Conservation (phyloP, 2,113 vertebrate genomes). For the Rattus rattus region DNA sequence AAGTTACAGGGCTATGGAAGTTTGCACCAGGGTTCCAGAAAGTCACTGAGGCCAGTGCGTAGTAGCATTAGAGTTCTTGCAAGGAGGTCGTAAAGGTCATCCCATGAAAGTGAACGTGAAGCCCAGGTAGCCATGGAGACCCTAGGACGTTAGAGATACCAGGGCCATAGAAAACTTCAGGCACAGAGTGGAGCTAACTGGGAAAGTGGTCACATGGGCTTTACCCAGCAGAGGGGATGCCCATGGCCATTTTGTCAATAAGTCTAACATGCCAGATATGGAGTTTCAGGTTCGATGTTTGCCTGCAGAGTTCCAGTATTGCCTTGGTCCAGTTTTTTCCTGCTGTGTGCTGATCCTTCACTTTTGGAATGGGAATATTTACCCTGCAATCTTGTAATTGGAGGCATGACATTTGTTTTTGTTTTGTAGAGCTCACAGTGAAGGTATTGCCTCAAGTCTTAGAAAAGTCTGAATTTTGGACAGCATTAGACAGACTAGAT, state of each 20-base stretch:
- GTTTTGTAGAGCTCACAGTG: not conserved
- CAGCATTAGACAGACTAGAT: not conserved
- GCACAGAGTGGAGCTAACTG: not conserved
- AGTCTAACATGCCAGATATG: not conserved
- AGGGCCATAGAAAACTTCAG: not conserved
- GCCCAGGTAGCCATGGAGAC: not conserved
- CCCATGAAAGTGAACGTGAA: not conserved
- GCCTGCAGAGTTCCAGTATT: not conserved
- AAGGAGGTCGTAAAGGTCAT: not conserved
- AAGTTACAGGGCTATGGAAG: not conserved
- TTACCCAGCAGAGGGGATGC: not conserved
- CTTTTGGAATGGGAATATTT: not conserved
- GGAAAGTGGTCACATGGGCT: not conserved
- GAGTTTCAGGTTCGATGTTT: not conserved
- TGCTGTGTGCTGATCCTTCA: not conserved
- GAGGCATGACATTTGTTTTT: not conserved
- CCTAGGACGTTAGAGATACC: not conserved
- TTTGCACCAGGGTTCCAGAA: not conserved
- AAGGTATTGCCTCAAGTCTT: not conserved
- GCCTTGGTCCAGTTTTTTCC: not conserved
- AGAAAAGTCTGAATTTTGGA: not conserved
- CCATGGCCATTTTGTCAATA: too few relatives aligned
- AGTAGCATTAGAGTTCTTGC: too few relatives aligned
- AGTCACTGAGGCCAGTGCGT: not conserved
- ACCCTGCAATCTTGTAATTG: not conserved